phyloP scores from a whole-genome alignment of 2,888 invertebrate species.

The Drosophila paramelanica region DNA sequence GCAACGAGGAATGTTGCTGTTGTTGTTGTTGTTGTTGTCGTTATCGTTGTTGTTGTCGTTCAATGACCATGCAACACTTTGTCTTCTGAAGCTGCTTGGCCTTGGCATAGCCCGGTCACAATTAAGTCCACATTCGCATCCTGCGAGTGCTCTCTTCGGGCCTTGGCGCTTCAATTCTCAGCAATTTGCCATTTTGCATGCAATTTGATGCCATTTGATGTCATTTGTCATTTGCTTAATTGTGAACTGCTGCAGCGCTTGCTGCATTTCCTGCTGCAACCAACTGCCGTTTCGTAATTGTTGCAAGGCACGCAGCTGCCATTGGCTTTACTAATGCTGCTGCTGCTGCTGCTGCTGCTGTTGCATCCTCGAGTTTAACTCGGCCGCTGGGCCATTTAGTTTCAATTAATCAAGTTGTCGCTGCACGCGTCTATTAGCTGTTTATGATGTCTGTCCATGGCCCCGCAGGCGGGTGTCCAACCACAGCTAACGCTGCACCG shows the following conservation, averaged over 20 bases:
- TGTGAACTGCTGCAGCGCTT: slow-evolving; percentile 58
- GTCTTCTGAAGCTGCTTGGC: slow-evolving; percentile 16
- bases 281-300: slow-evolving; percentile 74
- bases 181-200: slow-evolving; percentile 74
- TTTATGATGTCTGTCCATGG: slow-evolving; percentile 63
- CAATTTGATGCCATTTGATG: slow-evolving; percentile 77
- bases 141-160: slow-evolving; percentile 17
- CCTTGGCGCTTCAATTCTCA: slow-evolving; percentile 41
- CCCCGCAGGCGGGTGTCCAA: slow-evolving; percentile 8
- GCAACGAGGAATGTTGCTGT: slow-evolving; percentile 60
- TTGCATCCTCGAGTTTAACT: slow-evolving; percentile 18
- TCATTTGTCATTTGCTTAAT: slow-evolving; percentile 80
- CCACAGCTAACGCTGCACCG: slow-evolving; percentile 8
- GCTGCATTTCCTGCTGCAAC: slow-evolving; percentile 49
- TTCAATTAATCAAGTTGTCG: slow-evolving; percentile 81
- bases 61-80: slow-evolving; percentile 63
- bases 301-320: slow-evolving; percentile 61
- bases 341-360: not conserved
- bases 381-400: slow-evolving; percentile 67
- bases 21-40: slow-evolving; percentile 29
- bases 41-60: slow-evolving; percentile 40
- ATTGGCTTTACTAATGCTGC: not conserved
- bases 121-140: slow-evolving; percentile 46
- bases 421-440: slow-evolving; percentile 78
- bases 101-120: slow-evolving; percentile 25